Evolutionary conservation across 2,113 vertebrate species (phyloP), one percentile per base, ranked within the genome.

Genomic region (Chaetodon auriga): DNA sequence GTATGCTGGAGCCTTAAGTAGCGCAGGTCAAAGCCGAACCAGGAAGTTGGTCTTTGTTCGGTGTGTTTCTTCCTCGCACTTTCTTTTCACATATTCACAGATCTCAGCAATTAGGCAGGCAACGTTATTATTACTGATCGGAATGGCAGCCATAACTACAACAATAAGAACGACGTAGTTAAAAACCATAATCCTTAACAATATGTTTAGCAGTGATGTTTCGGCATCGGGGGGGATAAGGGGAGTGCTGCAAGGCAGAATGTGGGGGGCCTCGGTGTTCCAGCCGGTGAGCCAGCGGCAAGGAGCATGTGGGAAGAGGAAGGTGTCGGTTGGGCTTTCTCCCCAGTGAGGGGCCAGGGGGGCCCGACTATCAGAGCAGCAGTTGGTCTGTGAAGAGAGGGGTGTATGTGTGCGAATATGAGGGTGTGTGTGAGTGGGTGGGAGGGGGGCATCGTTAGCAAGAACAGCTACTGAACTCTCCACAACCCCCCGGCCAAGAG

Each of bases 391-490:
- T 86, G 72, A 83, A 75, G 80, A 88, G 77, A 74, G 75, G 81
- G 70, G 85, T 81, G 81, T 75, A 45, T 80, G 82, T 69, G 78
- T 81, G 69, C 4, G 46, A 11, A n/a, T 58, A 48, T 21, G 63
- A 58, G 61, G 80, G 82, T 43, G 75, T 61, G 78, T 6, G 83
- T 57, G 78, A 10, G 71, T 53, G 62, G 23, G 65, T 12, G 68
- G 41, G 51, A 64, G 63, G 87, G 86, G 90, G 81, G 61, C 78
- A 92, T 94, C 88, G 86, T 93, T 91, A 92, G 92, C 75, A 90
- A 86, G 83, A 89, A 65, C 82, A 71, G 86, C 92, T 77, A 89
- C 92, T 96, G 94, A 95, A 95, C 95, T 95, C 93, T 94, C 55
- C 55, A 78, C 94, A 94, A 94, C 94, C 95, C 90, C 92, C 91